Evolutionary conservation across 2,797 vertebrate species (phyloP).

Genomic region (Clarias fuscus): DNA sequence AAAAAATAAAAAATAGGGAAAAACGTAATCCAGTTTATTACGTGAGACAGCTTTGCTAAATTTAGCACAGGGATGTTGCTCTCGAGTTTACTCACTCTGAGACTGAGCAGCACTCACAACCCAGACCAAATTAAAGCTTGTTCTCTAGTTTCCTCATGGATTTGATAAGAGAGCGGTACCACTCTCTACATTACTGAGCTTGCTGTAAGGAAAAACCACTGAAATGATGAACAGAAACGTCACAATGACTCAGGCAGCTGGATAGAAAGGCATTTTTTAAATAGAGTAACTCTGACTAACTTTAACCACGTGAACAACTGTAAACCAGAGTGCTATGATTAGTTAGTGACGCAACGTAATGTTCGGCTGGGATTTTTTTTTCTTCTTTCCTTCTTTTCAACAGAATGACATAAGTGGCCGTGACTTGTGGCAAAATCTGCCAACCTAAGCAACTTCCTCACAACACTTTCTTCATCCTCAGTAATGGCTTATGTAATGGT

Average conservation of each 20-base stretch:
- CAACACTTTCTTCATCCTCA: background rate
- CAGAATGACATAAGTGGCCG: background rate
- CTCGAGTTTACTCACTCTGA: background rate
- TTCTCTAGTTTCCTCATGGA: background rate
- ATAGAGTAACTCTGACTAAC: background rate
- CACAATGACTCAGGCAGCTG: background rate
- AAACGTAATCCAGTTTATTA: background rate
- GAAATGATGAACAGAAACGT: background rate
- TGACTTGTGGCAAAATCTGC: background rate
- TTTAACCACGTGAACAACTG: background rate
- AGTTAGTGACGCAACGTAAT: background rate
- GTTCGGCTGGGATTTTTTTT: background rate
- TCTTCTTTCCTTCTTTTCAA: too few species aligned
- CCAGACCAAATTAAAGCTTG: too few species aligned
- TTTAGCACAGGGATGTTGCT: slow-evolving; percentile 15
- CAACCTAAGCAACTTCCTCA: background rate
- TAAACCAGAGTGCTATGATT: background rate
- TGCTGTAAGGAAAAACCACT: background rate
- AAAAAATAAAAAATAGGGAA: slow-evolving; percentile 6
- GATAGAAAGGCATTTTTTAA: background rate
- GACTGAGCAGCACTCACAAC: background rate
- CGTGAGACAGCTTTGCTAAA: slow-evolving; percentile 11
- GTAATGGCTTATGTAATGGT: background rate
- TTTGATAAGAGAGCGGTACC: background rate
- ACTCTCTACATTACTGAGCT: background rate